Evolutionary conservation across 2,888 invertebrate genomes (phyloP), one percentile per base, ranked within the genome.

Genomic region (Eupithecia insigniata): DNA sequence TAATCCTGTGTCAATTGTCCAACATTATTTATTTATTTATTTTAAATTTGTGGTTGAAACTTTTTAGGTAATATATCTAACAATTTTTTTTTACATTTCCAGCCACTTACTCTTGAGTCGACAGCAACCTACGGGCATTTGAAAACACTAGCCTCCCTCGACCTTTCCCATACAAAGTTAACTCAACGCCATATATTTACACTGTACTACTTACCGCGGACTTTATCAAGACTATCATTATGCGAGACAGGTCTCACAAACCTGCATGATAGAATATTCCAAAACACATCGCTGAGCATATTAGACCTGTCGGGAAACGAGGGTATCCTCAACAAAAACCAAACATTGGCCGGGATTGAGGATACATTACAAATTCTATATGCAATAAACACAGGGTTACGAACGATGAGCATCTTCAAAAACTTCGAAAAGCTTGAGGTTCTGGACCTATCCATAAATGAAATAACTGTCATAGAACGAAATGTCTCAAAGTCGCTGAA

Each of bases 281-380:
- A 83, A 5, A 85, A 85, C 0, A 95, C 93, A 0, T 85, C 87
- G 0, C 70, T 96, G 0, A 89, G 87, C 70, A 83, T 86, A 34
- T 81, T 96, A 4, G 96, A 96, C 76, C 55, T 96, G n/a, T 95
- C 95, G 0, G 93, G 94, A 0, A 96, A 96, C 78, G 82, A 82
- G 0, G 91, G 90, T 0, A 86, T 95, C 1, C 69, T 93, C 0
- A 81, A 87, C 4, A 78, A 83, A 0, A 78, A 79, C 0, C 84
- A 85, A 51, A 83, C 90, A 0, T 88, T 96, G 26, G 76, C 81
- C 14, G 94, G 94, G 0, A 73, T 95, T 1, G 89, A 92, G 62
- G 78, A 89, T 0, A 90, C 90, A 0, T 79, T 95, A 0, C 80
- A 89, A 80, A 87, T 95, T 0, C 76, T 95, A 0, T 94, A 94